A percentile compares a stretch with the other conserved stretches of the same genome.
Evolutionary conservation across 2,797 vertebrate species (phyloP).

Genomic region (Aeoliscus strigatus): DNA sequence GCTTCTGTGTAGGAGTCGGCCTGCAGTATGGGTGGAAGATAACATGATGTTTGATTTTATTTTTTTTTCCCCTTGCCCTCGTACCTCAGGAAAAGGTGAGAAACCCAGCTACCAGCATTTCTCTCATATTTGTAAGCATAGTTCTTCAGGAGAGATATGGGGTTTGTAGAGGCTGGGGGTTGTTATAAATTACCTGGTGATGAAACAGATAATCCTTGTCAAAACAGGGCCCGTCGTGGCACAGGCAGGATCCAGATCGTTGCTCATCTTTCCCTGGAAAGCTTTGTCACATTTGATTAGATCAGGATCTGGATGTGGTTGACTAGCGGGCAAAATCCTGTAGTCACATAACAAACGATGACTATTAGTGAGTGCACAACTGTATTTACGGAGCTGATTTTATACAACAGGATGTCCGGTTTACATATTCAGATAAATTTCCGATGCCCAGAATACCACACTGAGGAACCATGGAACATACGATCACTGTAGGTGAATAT

Average conservation of each 20-base stretch:
- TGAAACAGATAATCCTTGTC: conserved; percentile 80
- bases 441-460: neutral
- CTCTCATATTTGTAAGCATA: conserved; percentile 73
- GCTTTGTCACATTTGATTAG: conserved; percentile 77
- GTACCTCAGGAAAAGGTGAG: conserved; percentile 73
- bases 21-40: conserved; percentile 73
- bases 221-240: conserved; percentile 74
- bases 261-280: conserved; percentile 65
- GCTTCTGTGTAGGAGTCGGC: conserved; percentile 64
- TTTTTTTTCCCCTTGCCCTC: conserved; percentile 19
- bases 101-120: conserved; percentile 79
- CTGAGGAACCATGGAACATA: too few species aligned
- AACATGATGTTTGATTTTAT: conserved; percentile 62
- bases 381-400: conserved; percentile 13
- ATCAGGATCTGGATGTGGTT: conserved; percentile 76
- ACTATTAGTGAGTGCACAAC: conserved; percentile 45
- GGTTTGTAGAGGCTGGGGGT: conserved; percentile 70
- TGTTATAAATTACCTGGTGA: conserved; percentile 81
- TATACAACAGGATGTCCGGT: too few species aligned
- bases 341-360: conserved; percentile 54
- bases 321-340: conserved; percentile 65
- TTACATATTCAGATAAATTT: conserved; percentile 8
- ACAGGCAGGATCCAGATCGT: conserved; percentile 64
- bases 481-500: too few species aligned
- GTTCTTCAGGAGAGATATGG: conserved; percentile 73